phyloP scores from a whole-genome alignment of 2,888 invertebrate species.

The Drosophila siamana region DNA sequence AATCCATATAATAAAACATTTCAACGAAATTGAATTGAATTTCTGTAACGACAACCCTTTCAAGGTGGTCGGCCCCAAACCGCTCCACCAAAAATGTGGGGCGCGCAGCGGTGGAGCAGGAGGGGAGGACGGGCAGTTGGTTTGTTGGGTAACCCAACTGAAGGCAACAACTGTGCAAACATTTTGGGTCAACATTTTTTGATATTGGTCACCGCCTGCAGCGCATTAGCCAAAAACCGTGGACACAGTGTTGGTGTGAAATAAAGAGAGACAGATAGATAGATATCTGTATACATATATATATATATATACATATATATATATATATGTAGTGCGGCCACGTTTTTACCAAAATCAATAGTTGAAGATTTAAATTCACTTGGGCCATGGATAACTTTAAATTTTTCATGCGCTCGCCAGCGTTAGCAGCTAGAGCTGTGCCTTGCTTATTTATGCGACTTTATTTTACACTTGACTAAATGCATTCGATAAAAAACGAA shows the following conservation, averaged over 20 bases:
- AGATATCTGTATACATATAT: too few relatives aligned
- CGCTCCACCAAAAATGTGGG: background rate
- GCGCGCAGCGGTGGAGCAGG: background rate
- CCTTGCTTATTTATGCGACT: constrained; percentile 64
- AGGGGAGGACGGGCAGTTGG: constrained; percentile 4
- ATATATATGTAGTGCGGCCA: too few relatives aligned
- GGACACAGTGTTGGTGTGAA: background rate
- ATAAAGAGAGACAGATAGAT: background rate
- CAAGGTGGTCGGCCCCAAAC: constrained; percentile 41
- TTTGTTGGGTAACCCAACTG: constrained; percentile 41
- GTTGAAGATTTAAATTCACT: constrained; percentile 38
- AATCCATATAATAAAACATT: constrained; percentile 69
- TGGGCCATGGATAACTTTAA: constrained; percentile 33
- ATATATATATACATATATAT: too few relatives aligned
- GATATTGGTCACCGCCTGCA: constrained; percentile 50
- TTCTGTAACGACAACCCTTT: constrained; percentile 65
- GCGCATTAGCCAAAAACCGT: constrained; percentile 42
- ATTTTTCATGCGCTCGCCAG: constrained; percentile 47
- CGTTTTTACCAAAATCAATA: constrained; percentile 52
- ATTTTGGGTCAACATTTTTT: constrained; percentile 61
- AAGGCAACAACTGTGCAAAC: constrained; percentile 56
- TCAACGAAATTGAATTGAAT: constrained; percentile 69
- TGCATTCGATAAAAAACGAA: constrained; percentile 32
- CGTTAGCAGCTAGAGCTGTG: constrained; percentile 27
- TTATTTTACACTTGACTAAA: constrained; percentile 72